Percentiles rank a stretch among this genome's conserved stretches.
These are phyloP conservation scores for Tyrannus savana DNA, from an alignment of 2,113 vertebrate species.

Conservation along the genomic window DNA sequence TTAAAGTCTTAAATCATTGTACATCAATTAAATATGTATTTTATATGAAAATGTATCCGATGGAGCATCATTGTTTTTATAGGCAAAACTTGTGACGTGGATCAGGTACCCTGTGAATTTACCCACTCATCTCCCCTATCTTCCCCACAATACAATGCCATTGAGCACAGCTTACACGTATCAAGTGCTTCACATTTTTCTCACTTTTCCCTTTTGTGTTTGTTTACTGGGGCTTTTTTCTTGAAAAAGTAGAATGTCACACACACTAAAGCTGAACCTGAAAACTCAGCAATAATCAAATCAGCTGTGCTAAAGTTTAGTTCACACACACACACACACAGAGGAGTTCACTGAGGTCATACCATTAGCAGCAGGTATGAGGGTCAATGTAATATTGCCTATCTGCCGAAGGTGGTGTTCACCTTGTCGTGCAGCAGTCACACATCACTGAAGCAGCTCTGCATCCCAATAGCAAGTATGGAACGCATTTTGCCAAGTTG, in stretches of 20 bases:
- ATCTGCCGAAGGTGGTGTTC: background rate
- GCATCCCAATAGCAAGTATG: background rate
- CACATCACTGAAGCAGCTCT: background rate
- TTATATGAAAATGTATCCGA: background rate
- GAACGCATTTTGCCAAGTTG: background rate
- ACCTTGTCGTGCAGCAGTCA: background rate
- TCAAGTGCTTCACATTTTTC: background rate
- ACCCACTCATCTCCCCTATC: background rate
- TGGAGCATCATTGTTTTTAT: background rate
- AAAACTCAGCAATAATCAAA: background rate
- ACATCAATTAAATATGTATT: background rate
- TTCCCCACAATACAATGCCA: background rate
- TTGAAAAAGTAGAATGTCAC: background rate
- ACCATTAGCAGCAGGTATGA: background rate
- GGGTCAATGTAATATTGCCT: background rate
- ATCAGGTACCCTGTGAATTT: background rate
- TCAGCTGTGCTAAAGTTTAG: background rate
- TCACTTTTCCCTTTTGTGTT: background rate
- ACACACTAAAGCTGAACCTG: background rate
- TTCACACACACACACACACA: background rate
- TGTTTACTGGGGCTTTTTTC: background rate
- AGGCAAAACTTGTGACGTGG: background rate
- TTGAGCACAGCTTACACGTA: background rate
- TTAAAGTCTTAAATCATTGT: background rate
- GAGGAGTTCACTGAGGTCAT: background rate